Conservation (phyloP, 2,113 vertebrate genomes). For the Albula goreensis region DNA sequence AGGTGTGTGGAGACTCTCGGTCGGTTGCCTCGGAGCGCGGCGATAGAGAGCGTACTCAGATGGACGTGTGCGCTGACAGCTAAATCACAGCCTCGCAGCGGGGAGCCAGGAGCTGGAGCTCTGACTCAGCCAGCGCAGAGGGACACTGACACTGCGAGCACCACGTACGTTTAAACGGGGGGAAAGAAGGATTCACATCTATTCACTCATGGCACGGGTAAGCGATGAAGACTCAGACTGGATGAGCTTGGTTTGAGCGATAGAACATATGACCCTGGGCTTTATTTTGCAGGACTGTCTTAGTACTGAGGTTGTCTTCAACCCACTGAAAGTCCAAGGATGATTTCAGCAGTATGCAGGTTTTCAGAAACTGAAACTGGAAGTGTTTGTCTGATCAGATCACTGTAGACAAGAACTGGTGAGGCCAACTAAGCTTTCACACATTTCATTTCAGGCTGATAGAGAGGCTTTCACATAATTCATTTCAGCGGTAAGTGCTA, state of each 20-base stretch:
- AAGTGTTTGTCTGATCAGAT: no score
- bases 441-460: no score
- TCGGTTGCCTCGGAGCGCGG: not conserved
- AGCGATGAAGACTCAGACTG: not conserved
- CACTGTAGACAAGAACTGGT: no score
- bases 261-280: no score
- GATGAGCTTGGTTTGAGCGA: not conserved
- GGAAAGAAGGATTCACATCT: not conserved
- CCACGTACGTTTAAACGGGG: not conserved
- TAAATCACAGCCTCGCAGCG: slow-evolving; percentile 15
- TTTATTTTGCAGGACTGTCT: no score
- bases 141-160: not conserved
- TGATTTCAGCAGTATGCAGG: no score
- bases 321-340: no score
- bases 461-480: not conserved
- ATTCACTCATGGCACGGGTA: not conserved
- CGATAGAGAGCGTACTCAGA: not conserved
- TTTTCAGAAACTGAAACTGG: no score
- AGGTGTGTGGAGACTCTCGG: not conserved
- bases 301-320: no score
- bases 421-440: no score
- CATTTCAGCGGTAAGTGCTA: not conserved
- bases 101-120: slow-evolving; percentile 2
- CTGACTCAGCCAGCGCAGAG: not conserved
- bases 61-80: not conserved